phyloP scores from a whole-genome alignment of 2,113 vertebrate genomes.

The Strigops habroptila region DNA sequence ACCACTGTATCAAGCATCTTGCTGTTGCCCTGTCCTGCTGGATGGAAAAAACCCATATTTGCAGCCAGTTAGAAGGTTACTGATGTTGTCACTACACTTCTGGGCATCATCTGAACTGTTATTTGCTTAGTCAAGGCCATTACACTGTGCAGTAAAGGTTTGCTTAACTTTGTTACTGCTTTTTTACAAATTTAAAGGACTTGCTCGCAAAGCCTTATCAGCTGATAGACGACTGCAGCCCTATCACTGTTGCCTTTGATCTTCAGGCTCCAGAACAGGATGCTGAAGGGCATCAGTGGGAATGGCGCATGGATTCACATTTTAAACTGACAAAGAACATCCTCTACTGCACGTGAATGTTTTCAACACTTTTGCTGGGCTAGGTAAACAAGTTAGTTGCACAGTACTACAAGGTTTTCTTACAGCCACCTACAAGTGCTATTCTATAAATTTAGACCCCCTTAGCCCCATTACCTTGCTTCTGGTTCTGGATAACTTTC shows the following conservation, averaged over 20 bases:
- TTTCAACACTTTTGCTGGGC: not conserved
- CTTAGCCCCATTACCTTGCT: not conserved
- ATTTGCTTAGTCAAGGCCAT: not conserved
- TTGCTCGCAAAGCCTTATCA: not conserved
- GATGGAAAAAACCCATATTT: not conserved
- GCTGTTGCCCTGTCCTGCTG: not conserved
- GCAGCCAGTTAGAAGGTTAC: not conserved
- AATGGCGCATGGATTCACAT: rapidly evolving
- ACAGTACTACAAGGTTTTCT: not conserved
- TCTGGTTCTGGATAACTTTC: not conserved
- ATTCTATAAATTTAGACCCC: rapidly evolving
- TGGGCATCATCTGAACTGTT: not conserved
- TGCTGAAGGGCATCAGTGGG: not conserved
- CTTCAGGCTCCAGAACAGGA: not conserved
- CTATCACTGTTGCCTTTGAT: not conserved
- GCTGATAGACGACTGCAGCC: not conserved
- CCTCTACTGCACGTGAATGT: not conserved
- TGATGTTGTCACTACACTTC: not conserved
- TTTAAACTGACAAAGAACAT: not conserved
- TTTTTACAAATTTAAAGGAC: not conserved
- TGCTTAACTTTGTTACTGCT: not conserved
- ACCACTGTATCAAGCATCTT: not conserved
- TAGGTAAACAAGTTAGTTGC: not conserved
- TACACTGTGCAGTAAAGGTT: rapidly evolving
- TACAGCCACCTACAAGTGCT: not conserved